phyloP scores from a whole-genome alignment of 2,113 vertebrate genomes.

The Sylvilagus bachmani region DNA sequence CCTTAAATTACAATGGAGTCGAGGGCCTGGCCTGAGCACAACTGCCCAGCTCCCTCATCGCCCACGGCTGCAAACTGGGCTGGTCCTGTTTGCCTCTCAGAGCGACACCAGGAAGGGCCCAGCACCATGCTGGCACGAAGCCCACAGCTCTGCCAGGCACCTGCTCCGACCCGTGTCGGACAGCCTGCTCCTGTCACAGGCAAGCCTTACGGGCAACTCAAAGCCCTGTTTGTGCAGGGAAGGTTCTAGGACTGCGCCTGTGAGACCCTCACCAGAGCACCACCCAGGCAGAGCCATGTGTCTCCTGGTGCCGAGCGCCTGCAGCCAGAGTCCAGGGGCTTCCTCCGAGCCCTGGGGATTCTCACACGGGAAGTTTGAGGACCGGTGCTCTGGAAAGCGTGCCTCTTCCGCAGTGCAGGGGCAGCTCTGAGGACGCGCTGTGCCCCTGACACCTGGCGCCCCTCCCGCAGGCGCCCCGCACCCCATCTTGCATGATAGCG shows the following conservation, averaged over 20 bases:
- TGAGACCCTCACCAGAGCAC: accelerated
- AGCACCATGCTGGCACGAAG: neutral
- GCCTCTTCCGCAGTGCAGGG: neutral
- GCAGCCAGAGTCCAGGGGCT: neutral
- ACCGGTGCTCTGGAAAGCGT: neutral
- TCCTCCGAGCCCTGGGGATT: no score
- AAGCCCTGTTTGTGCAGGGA: neutral
- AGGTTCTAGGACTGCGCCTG: neutral
- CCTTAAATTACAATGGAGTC: neutral
- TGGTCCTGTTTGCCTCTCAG: accelerated
- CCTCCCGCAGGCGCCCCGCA: no score
- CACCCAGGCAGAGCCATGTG: neutral
- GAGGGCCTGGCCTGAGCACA: neutral
- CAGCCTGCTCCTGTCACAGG: accelerated
- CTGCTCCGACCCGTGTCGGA: neutral
- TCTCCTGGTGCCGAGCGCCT: accelerated
- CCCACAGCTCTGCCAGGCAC: neutral
- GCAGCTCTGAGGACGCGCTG: neutral
- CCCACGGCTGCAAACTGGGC: neutral
- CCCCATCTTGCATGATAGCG: no score
- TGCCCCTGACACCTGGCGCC: neutral
- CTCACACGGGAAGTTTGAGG: neutral
- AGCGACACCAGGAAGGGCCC: neutral
- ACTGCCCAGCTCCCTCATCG: no score
- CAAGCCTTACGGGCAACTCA: accelerated